Evolutionary conservation across 1,140 invertebrate genomes (phyloP).

Genomic region (Cecropterus lyciades): DNA sequence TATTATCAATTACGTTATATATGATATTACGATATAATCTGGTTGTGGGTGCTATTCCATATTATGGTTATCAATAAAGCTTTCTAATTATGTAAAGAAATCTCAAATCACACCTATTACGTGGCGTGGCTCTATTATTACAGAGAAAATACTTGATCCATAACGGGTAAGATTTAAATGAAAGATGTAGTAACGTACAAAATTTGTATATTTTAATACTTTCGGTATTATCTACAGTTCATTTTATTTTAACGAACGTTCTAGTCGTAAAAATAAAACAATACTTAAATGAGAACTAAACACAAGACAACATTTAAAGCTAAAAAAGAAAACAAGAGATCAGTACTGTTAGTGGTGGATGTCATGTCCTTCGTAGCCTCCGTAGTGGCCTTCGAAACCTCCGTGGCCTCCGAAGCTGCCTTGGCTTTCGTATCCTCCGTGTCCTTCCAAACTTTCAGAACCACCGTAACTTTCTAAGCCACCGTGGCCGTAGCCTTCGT

Average conservation of each 20-base stretch:
- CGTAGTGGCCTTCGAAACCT: conserved; percentile 42
- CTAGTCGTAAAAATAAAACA: conserved; percentile 66
- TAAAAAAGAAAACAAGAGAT: conserved; percentile 80
- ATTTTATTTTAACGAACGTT: conserved; percentile 49
- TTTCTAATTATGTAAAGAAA: conserved; percentile 3
- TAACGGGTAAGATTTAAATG: neutral
- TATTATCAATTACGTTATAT: neutral
- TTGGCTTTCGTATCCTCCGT: conserved; percentile 41
- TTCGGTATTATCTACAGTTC: conserved; percentile 72
- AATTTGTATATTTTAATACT: conserved; percentile 73
- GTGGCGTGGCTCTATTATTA: neutral
- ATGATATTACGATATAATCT: neutral
- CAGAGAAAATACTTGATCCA: neutral
- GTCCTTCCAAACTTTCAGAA: conserved; percentile 39
- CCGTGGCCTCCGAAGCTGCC: conserved; percentile 36
- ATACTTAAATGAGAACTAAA: conserved; percentile 72
- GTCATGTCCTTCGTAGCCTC: conserved; percentile 38
- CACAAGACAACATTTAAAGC: conserved; percentile 84
- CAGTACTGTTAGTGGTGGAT: conserved; percentile 70
- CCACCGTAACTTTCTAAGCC: conserved; percentile 33
- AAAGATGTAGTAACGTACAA: conserved; percentile 16
- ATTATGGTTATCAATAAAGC: neutral
- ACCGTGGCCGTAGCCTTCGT: conserved; percentile 57
- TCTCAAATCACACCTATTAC: neutral
- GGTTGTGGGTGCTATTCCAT: neutral